phyloP scores from a whole-genome alignment of 1,140 invertebrate genomes.

The Drosophila fuyamai region DNA sequence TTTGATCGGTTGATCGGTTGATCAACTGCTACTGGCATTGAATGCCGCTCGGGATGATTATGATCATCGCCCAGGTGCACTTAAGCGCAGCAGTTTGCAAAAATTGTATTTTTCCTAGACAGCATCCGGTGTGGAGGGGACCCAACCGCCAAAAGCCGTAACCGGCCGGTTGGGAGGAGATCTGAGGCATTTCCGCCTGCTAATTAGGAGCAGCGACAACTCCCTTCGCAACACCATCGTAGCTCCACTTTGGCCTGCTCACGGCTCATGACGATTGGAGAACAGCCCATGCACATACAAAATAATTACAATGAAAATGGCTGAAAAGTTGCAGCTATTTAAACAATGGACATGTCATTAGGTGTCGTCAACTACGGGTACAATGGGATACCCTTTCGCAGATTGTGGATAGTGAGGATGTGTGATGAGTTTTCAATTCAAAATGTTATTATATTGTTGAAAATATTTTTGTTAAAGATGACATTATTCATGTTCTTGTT shows the following conservation, averaged over 20 bases:
- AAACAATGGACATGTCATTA: slow-evolving; percentile 69
- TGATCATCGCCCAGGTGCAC: slow-evolving; percentile 49
- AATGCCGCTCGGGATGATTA: slow-evolving; percentile 45
- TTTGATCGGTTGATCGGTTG: slow-evolving; percentile 38
- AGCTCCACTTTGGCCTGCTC: slow-evolving; percentile 10
- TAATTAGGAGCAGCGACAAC: slow-evolving; percentile 49
- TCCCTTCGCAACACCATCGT: slow-evolving; percentile 2
- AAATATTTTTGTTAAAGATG: too few species aligned
- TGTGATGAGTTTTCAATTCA: too few species aligned
- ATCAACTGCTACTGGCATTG: slow-evolving; percentile 68
- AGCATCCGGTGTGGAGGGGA: slow-evolving; percentile 42
- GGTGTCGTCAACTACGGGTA: slow-evolving; percentile 59
- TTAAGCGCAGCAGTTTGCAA: slow-evolving; percentile 56
- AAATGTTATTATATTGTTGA: too few species aligned
- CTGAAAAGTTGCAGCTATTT: slow-evolving; percentile 76
- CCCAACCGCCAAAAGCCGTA: slow-evolving; percentile 23
- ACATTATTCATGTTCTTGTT: too few species aligned
- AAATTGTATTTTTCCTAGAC: slow-evolving; percentile 61
- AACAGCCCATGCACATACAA: slow-evolving; percentile 23
- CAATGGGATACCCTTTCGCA: slow-evolving; percentile 4
- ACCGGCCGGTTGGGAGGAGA: slow-evolving; percentile 13
- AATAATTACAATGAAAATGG: slow-evolving; percentile 71
- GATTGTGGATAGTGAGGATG: neutral
- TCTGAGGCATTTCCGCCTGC: slow-evolving; percentile 44
- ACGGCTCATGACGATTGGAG: slow-evolving; percentile 47